phyloP scores from a whole-genome alignment of 2,888 invertebrate species.

The Sarcophaga subvicina region DNA sequence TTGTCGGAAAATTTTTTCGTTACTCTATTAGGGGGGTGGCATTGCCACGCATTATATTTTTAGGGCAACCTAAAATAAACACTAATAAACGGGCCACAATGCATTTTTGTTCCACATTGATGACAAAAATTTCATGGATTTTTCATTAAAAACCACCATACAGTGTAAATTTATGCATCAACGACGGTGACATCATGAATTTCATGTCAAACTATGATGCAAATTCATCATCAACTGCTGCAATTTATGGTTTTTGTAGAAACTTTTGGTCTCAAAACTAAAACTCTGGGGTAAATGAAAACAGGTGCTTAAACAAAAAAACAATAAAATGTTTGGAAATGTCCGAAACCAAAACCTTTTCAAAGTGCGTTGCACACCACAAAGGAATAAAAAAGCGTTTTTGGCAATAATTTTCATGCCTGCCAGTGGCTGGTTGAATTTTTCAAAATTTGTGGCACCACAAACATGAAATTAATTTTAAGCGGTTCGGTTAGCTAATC shows the following conservation, averaged over 20 bases:
- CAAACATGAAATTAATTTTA: neutral
- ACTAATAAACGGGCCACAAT: constrained; percentile 4
- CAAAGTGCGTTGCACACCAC: neutral
- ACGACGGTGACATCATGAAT: constrained; percentile 12
- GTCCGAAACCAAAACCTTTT: neutral
- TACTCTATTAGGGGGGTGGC: too few relatives aligned
- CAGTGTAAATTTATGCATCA: constrained; percentile 63
- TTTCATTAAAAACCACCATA: constrained; percentile 67
- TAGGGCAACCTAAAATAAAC: neutral
- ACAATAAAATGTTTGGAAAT: constrained; percentile 33
- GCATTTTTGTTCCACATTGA: constrained; percentile 11
- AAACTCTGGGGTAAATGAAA: constrained; percentile 16
- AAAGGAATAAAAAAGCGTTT: neutral
- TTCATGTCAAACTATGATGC: constrained; percentile 33
- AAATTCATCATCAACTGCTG: neutral
- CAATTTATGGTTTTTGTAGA: neutral
- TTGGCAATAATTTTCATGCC: neutral
- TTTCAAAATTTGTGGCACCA: neutral
- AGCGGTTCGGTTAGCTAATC: neutral
- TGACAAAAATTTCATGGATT: constrained; percentile 59
- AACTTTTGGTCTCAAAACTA: constrained; percentile 38
- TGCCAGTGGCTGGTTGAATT: neutral
- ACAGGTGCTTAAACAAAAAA: constrained; percentile 58
- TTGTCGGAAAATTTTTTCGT: too few relatives aligned
- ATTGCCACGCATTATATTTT: neutral